Conservation (phyloP, 2,797 vertebrate species). For the Coracias cyanogaster region DNA sequence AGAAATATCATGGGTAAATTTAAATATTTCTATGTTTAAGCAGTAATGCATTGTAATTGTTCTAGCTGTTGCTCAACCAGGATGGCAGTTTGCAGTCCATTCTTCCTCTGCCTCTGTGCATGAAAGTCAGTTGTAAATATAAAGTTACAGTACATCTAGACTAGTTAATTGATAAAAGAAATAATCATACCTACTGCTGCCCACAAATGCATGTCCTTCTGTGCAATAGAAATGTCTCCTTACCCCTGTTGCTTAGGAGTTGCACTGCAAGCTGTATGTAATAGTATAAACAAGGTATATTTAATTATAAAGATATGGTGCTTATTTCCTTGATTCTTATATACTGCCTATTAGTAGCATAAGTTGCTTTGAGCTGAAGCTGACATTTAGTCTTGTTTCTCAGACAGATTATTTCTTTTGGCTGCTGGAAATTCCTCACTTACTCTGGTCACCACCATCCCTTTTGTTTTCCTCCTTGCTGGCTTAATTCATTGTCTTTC, state of each 20-base stretch:
- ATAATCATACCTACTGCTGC: background rate
- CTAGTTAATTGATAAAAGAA: background rate
- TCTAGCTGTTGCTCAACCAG: background rate
- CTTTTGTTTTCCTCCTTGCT: background rate
- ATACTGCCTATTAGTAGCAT: rapidly evolving
- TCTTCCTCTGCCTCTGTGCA: background rate
- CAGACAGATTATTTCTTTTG: background rate
- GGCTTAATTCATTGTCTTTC: background rate
- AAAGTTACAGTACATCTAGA: background rate
- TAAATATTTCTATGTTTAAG: background rate
- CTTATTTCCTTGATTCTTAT: background rate
- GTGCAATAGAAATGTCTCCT: background rate
- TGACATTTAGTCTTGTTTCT: background rate
- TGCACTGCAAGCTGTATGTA: background rate
- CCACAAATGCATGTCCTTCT: background rate
- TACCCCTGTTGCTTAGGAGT: background rate
- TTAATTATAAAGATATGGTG: background rate
- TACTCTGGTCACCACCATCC: too few species aligned
- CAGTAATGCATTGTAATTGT: background rate
- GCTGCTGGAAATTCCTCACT: background rate
- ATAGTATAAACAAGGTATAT: background rate
- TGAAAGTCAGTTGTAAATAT: rapidly evolving
- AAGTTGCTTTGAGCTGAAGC: background rate
- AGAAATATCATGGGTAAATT: background rate
- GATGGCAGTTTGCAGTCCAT: too few species aligned